Conservation (phyloP, 2,113 vertebrate genomes). For the Eretmochelys imbricata region DNA sequence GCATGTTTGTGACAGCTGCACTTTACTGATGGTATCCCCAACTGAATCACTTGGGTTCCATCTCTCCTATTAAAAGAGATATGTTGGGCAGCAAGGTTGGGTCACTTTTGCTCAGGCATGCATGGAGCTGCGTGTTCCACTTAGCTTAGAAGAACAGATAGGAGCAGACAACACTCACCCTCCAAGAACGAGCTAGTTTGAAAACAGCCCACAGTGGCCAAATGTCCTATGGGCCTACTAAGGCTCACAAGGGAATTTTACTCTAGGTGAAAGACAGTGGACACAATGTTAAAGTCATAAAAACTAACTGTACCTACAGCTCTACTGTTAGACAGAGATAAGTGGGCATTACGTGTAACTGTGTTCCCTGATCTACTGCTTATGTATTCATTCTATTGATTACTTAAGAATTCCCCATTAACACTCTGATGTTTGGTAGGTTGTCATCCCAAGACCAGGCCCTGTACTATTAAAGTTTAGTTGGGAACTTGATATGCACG, state of each 20-base stretch:
- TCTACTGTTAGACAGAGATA: neutral
- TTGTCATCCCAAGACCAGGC: too few species aligned
- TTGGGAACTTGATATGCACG: too few species aligned
- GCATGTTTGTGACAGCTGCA: neutral
- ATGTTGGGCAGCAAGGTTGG: neutral
- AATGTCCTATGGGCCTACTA: neutral
- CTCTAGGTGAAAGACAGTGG: neutral
- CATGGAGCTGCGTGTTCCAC: neutral
- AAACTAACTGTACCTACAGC: neutral
- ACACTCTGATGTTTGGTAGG: too few species aligned
- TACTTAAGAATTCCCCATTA: too few species aligned
- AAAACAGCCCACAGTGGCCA: neutral
- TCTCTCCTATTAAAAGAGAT: neutral
- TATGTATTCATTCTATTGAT: too few species aligned
- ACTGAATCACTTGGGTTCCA: neutral
- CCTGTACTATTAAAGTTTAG: too few species aligned
- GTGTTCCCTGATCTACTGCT: too few species aligned
- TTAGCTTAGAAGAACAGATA: neutral
- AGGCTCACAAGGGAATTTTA: neutral
- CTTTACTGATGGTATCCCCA: neutral
- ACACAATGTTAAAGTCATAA: neutral
- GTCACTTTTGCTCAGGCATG: neutral
- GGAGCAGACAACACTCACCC: neutral
- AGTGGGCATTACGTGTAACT: neutral
- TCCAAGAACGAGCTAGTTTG: neutral